Percentiles rank a stretch among this genome's conserved stretches.
phyloP scores from a whole-genome alignment of 2,888 invertebrate genomes.

The Cephus pulcher region DNA sequence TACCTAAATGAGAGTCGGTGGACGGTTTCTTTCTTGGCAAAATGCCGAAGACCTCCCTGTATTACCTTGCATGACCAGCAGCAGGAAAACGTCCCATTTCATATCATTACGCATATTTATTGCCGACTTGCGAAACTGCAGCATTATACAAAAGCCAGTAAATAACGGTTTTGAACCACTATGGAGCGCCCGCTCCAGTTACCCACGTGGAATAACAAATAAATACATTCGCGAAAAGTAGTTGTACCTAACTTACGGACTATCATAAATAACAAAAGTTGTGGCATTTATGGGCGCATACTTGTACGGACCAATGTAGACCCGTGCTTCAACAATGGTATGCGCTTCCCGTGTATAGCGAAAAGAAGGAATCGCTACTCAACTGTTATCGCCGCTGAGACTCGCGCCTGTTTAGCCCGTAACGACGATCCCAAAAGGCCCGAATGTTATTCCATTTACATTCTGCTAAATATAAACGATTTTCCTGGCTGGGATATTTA shows the following conservation, averaged over 20 bases:
- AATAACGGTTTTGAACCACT: conserved; percentile 46
- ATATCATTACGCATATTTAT: conserved; percentile 53
- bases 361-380: not conserved
- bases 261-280: conserved; percentile 56
- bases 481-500: not conserved
- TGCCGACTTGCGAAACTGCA: conserved; percentile 37
- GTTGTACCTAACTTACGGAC: conserved; percentile 50
- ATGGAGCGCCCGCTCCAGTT: conserved; percentile 21
- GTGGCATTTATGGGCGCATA: conserved; percentile 56
- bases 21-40: conserved; percentile 19
- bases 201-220: conserved; percentile 52
- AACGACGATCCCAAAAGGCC: not conserved
- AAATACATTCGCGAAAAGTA: conserved; percentile 59
- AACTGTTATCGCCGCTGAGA: not conserved
- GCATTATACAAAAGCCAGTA: conserved; percentile 39
- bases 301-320: conserved; percentile 42
- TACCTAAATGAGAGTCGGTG: not conserved
- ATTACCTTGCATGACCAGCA: conserved; percentile 29
- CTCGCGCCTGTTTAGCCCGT: not conserved
- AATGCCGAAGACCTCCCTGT: conserved; percentile 17
- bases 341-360: conserved; percentile 7
- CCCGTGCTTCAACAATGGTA: conserved; percentile 17
- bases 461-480: not conserved
- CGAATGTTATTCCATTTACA: not conserved
- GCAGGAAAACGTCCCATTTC: conserved; percentile 25